Evolutionary conservation across 2,113 vertebrate species (phyloP).

Genomic region (Erythrolamprus reginae): DNA sequence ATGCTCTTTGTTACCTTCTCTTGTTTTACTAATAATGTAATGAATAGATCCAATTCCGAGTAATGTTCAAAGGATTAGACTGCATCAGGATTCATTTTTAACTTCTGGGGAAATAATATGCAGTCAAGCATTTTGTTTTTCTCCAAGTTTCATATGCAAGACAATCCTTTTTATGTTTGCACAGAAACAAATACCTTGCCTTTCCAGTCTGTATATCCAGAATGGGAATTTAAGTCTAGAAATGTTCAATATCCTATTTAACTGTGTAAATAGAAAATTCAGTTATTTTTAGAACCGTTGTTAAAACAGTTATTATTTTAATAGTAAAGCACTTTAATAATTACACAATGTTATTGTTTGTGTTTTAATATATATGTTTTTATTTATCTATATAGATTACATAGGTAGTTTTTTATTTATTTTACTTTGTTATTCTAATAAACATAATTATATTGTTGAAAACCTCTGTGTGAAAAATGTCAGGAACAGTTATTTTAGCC

Average conservation of each 20-base stretch:
- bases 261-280: not conserved
- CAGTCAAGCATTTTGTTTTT: too few species aligned
- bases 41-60: not conserved
- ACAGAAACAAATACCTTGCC: not conserved
- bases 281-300: not conserved
- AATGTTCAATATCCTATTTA: not conserved
- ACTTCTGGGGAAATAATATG: not conserved
- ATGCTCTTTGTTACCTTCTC: not conserved
- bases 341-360: slow-evolving; percentile 18
- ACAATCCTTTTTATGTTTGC: not conserved
- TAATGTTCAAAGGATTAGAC: not conserved
- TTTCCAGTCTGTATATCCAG: not conserved
- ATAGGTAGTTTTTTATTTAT: not conserved
- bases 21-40: not conserved
- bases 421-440: not conserved
- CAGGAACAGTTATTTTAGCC: slow-evolving; percentile 25
- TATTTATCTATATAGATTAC: too few species aligned
- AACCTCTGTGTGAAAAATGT: slow-evolving; percentile 1
- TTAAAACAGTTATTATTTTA: not conserved
- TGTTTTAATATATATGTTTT: not conserved
- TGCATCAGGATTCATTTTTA: too few species aligned
- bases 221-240: not conserved
- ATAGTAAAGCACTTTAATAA: not conserved
- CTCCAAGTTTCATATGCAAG: not conserved
- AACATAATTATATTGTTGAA: not conserved